Evolutionary conservation across 2,797 vertebrate species (phyloP).

Genomic region (Aythya fuligula): DNA sequence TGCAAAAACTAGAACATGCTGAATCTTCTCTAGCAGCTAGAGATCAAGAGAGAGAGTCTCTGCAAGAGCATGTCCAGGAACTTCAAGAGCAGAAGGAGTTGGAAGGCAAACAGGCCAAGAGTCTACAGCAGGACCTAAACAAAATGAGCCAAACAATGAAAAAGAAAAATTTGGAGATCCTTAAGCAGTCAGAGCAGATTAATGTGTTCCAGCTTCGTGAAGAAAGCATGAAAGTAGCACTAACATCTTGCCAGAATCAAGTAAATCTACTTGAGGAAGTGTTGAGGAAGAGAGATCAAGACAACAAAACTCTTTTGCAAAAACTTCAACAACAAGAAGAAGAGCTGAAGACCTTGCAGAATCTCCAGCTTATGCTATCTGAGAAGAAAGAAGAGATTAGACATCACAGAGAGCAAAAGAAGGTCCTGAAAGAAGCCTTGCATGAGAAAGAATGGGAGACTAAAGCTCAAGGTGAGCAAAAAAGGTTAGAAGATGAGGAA

Average conservation of each 20-base stretch:
- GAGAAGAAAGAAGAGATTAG: not conserved
- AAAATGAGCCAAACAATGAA: not conserved
- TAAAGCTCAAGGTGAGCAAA: not conserved
- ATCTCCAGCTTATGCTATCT: not conserved
- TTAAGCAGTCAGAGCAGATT: conserved; percentile 50
- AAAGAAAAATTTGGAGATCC: conserved; percentile 57
- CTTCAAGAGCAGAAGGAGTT: not conserved
- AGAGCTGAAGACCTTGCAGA: not conserved
- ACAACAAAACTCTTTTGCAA: conserved; percentile 33
- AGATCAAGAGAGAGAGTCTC: not conserved
- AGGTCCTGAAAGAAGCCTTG: conserved; percentile 42
- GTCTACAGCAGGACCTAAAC: not conserved
- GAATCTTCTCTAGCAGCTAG: conserved; percentile 25
- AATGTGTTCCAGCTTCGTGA: conserved; percentile 25
- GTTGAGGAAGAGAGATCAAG: conserved; percentile 3
- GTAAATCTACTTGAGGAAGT: conserved; percentile 28
- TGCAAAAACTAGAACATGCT: conserved; percentile 48
- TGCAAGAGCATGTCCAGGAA: not conserved
- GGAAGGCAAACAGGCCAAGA: not conserved
- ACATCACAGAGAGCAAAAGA: conserved; percentile 16
- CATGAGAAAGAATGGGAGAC: not conserved
- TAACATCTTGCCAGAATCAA: conserved; percentile 59
- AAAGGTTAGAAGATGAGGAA: conserved; percentile 42
- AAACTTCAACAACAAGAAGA: conserved; percentile 24
- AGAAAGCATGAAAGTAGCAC: conserved; percentile 32